These are phyloP conservation scores for Alviniconcha marisindica DNA, from an alignment of 1,140 invertebrate species.

Conservation along the genomic window DNA sequence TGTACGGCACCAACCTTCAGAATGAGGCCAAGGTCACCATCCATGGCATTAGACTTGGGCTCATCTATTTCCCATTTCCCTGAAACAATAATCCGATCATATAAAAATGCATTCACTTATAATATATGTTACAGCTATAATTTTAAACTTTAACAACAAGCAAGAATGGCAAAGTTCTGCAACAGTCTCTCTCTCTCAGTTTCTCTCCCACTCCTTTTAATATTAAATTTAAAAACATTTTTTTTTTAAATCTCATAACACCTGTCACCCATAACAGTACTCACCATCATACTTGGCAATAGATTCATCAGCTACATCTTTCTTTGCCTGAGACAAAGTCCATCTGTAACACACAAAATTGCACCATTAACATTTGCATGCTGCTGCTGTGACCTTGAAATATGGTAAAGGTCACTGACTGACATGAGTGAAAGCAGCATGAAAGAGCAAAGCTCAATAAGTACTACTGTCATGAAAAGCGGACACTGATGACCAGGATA, in stretches of 20 bases:
- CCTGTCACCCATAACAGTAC: slow-evolving; percentile 23
- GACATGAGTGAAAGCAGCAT: too few species aligned
- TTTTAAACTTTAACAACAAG: too few species aligned
- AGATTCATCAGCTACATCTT: slow-evolving; percentile 90
- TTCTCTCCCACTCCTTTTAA: too few species aligned
- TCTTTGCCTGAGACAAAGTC: slow-evolving; percentile 94
- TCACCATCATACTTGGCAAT: slow-evolving; percentile 97
- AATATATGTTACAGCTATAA: too few species aligned
- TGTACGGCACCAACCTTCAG: slow-evolving; percentile 81
- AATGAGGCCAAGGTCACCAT: slow-evolving; percentile 91
- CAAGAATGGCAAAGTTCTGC: too few species aligned
- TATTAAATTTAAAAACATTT: too few species aligned
- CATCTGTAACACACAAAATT: slow-evolving; percentile 81
- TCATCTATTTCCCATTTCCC: slow-evolving; percentile 86
- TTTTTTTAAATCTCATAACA: not conserved
- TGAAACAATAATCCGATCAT: slow-evolving; percentile 38
- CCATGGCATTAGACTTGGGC: slow-evolving; percentile 85
- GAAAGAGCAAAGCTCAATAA: too few species aligned
- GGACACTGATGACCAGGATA: too few species aligned
- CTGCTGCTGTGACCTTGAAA: slow-evolving; percentile 7
- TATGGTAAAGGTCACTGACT: slow-evolving; percentile 23
- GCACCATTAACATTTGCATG: too few species aligned
- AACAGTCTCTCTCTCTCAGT: too few species aligned
- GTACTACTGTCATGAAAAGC: too few species aligned
- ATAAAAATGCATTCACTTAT: too few species aligned